phyloP scores from a whole-genome alignment of 2,113 vertebrate species.

The Morone chrysops region DNA sequence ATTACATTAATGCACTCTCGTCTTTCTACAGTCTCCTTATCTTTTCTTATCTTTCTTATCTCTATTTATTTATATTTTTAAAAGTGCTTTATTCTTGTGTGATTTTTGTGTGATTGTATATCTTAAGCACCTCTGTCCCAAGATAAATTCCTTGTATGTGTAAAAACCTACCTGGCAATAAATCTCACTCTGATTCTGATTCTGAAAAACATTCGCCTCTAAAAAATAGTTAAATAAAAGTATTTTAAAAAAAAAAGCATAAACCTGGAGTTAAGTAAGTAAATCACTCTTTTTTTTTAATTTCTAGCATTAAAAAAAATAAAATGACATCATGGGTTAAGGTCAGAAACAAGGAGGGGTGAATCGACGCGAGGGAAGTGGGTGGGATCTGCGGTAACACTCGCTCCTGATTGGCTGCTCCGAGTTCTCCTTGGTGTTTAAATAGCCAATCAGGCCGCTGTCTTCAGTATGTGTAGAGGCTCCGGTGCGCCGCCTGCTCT shows the following conservation, averaged over 20 bases:
- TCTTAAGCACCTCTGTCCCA: no score
- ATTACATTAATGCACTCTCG: no score
- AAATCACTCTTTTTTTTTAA: background rate
- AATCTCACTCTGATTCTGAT: no score
- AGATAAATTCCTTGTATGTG: no score
- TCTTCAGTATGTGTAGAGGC: constrained; percentile 52
- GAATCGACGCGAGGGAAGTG: background rate
- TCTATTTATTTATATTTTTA: no score
- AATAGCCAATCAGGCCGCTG: constrained; percentile 82
- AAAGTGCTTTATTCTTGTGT: no score
- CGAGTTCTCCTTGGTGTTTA: constrained; percentile 62
- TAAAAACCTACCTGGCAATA: no score
- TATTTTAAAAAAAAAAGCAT: background rate
- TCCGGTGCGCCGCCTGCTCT: background rate
- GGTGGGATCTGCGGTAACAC: background rate
- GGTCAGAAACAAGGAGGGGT: background rate
- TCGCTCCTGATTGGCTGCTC: constrained; percentile 74
- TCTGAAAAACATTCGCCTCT: no score
- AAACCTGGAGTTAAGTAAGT: background rate
- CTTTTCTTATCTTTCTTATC: no score
- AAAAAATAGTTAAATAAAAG: no score
- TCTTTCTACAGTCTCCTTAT: no score
- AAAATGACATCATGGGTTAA: background rate
- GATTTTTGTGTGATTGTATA: no score
- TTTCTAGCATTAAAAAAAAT: background rate